Evolutionary conservation across 2,888 invertebrate genomes (phyloP).

Genomic region (Ecdyonurus torrentis): DNA sequence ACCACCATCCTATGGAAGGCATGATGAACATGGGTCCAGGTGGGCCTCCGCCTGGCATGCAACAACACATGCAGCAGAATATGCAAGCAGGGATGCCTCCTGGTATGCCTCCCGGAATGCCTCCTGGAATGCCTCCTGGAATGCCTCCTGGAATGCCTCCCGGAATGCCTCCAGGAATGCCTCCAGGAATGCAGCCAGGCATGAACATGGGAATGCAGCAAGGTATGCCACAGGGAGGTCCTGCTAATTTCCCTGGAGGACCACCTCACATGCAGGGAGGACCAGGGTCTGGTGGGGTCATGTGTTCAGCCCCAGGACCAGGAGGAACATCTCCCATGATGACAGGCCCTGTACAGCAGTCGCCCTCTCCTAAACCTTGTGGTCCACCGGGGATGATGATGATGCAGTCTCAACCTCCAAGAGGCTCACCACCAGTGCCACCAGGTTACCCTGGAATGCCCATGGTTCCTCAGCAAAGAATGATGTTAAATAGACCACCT

Average conservation of each 20-base stretch:
- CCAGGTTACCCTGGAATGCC: slow-evolving; percentile 36
- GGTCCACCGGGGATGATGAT: slow-evolving; percentile 6
- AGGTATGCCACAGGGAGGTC: background rate
- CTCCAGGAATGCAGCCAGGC: background rate
- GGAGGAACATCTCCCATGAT: slow-evolving; percentile 7
- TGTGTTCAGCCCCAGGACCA: slow-evolving; percentile 3
- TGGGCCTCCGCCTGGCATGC: background rate
- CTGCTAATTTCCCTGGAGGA: background rate
- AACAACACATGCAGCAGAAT: background rate
- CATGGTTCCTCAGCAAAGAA: slow-evolving; percentile 3
- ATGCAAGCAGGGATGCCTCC: background rate
- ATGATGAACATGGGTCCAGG: slow-evolving; percentile 23
- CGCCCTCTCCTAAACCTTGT: background rate
- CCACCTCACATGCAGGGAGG: background rate
- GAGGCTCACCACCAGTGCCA: slow-evolving; percentile 14
- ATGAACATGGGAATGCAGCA: background rate
- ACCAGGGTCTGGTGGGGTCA: slow-evolving; percentile 6
- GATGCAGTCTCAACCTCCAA: slow-evolving; percentile 10
- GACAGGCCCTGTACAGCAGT: slow-evolving; percentile 2
- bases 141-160: background rate
- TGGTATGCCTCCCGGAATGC: background rate
- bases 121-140: background rate
- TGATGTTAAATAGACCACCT: slow-evolving; percentile 27
- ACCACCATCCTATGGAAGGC: slow-evolving; percentile 31
- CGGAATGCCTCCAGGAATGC: background rate